Conservation (phyloP, 2,113 vertebrate species). For the Megaceryle maxima region DNA sequence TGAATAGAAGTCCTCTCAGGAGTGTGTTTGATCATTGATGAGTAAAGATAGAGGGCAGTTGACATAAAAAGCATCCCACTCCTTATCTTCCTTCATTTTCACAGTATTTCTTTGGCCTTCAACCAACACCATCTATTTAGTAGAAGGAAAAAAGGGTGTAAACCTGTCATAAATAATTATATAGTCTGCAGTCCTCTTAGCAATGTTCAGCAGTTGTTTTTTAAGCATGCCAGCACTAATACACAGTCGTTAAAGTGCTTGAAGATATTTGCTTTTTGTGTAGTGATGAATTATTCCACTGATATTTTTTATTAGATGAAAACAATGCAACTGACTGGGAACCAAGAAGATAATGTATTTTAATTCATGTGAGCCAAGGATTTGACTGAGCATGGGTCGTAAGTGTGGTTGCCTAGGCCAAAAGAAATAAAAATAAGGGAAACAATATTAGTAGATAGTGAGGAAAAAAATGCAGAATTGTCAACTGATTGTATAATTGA, state of each 20-base stretch:
- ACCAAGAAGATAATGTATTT: slow-evolving; percentile 8
- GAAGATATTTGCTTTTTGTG: slow-evolving; percentile 62
- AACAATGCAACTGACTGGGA: slow-evolving; percentile 31
- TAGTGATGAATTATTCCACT: slow-evolving; percentile 40
- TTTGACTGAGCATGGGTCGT: not conserved
- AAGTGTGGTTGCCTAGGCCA: not conserved
- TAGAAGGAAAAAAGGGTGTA: slow-evolving; percentile 36
- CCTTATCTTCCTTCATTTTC: slow-evolving; percentile 32
- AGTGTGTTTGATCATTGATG: not conserved
- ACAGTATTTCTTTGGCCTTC: slow-evolving; percentile 47
- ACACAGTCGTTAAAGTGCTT: slow-evolving; percentile 28
- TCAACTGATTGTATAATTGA: not conserved
- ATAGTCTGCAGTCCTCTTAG: not conserved
- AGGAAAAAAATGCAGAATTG: not conserved
- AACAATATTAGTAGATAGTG: not conserved
- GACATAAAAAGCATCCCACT: not conserved
- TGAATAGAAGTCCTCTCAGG: not conserved
- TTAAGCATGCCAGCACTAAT: slow-evolving; percentile 41
- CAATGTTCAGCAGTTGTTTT: slow-evolving; percentile 55
- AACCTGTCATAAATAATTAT: slow-evolving; percentile 63
- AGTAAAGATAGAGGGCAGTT: not conserved
- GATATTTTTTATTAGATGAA: slow-evolving; percentile 52
- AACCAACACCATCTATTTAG: slow-evolving; percentile 24
- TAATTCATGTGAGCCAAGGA: not conserved
- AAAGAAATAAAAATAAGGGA: not conserved